Evolutionary conservation across 2,888 invertebrate genomes (phyloP).

Genomic region (Diachrysia chrysitis): DNA sequence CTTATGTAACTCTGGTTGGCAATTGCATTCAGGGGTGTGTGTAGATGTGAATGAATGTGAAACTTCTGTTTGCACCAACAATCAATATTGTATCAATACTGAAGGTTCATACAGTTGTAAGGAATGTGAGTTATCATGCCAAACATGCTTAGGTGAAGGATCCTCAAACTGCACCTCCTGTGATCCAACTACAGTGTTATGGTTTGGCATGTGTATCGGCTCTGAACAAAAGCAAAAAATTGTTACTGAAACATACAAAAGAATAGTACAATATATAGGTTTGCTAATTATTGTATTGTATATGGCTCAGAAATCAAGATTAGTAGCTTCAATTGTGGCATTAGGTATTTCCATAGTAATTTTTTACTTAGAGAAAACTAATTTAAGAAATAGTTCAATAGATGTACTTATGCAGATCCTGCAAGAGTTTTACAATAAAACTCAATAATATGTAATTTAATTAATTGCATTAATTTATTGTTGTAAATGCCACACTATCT

Average conservation of each 20-base stretch:
- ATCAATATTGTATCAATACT: conserved; percentile 96
- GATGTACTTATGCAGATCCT: conserved; percentile 59
- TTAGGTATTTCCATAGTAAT: conserved; percentile 70
- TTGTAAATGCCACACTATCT: not conserved
- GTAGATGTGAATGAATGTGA: conserved; percentile 95
- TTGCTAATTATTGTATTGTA: conserved; percentile 69
- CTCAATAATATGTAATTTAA: not conserved
- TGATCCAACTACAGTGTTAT: conserved; percentile 77
- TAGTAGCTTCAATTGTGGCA: conserved; percentile 67
- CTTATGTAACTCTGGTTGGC: conserved; percentile 92
- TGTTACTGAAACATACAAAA: conserved; percentile 65
- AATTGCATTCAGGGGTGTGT: conserved; percentile 92
- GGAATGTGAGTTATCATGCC: conserved; percentile 95
- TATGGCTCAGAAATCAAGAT: conserved; percentile 66
- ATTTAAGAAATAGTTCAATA: conserved; percentile 60
- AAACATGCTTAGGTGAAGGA: conserved; percentile 95
- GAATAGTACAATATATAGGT: conserved; percentile 70
- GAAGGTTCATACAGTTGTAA: conserved; percentile 95
- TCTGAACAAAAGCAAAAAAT: conserved; percentile 66
- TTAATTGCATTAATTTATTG: not conserved
- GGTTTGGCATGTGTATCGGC: conserved; percentile 77
- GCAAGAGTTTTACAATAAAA: not conserved
- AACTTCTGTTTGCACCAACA: conserved; percentile 85
- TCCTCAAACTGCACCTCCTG: conserved; percentile 95
- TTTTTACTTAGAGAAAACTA: conserved; percentile 70